phyloP scores from a whole-genome alignment of 2,113 vertebrate species.

The Irena cyanogastra region DNA sequence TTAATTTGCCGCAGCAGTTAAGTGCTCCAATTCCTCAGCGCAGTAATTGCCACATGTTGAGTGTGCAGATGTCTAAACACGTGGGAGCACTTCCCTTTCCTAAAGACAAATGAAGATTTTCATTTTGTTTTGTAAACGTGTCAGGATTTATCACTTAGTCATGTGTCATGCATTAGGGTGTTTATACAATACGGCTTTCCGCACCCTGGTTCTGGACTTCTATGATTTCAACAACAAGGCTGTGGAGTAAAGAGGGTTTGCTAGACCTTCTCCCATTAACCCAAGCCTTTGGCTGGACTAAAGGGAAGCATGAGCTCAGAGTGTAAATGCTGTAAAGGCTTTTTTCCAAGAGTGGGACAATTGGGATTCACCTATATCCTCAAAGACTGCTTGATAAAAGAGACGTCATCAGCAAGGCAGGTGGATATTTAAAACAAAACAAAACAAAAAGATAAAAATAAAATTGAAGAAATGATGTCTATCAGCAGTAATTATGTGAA shows the following conservation, averaged over 20 bases:
- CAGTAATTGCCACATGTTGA: constrained; percentile 81
- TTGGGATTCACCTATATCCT: background rate
- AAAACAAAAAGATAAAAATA: background rate
- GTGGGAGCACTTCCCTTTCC: constrained; percentile 74
- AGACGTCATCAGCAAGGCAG: background rate
- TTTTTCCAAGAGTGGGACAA: background rate
- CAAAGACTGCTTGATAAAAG: background rate
- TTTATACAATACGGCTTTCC: constrained; percentile 79
- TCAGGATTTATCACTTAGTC: constrained; percentile 78
- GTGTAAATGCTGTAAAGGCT: background rate
- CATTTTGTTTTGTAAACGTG: constrained; percentile 78
- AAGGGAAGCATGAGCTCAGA: background rate
- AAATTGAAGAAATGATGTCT: background rate
- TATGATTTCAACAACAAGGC: constrained; percentile 69
- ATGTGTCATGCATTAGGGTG: constrained; percentile 72
- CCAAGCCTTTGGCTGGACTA: background rate
- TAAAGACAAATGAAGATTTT: constrained; percentile 74
- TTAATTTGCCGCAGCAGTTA: constrained; percentile 73
- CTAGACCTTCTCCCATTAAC: background rate
- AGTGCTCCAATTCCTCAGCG: constrained; percentile 76
- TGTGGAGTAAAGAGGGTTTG: background rate
- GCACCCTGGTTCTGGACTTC: constrained; percentile 58
- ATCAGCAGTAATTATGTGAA: background rate
- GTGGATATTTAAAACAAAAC: background rate
- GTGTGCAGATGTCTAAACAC: constrained; percentile 76